Evolutionary conservation across 2,113 vertebrate species (phyloP).

Genomic region (Dasyurus viverrinus): DNA sequence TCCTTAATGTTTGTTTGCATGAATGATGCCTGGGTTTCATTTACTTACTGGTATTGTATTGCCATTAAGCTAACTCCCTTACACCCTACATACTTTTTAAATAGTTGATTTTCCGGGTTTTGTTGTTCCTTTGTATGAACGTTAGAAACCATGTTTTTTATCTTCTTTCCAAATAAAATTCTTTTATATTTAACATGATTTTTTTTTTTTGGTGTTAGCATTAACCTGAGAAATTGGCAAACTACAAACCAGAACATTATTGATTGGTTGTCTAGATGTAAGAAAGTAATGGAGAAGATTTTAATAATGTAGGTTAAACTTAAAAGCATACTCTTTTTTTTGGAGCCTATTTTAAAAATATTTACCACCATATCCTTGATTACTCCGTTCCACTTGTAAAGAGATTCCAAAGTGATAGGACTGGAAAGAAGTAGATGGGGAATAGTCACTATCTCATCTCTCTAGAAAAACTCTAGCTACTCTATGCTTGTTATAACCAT

Average conservation of each 20-base stretch:
- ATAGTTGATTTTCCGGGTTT: constrained; percentile 80
- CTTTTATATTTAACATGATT: constrained; percentile 67
- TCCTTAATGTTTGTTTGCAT: constrained; percentile 79
- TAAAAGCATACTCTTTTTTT: too few relatives aligned
- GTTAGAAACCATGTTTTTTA: constrained; percentile 66
- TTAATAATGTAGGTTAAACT: background rate
- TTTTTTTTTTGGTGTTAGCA: too few relatives aligned
- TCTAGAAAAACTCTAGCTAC: background rate
- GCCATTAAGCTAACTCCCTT: constrained; percentile 63
- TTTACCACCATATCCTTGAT: too few relatives aligned
- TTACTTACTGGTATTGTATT: constrained; percentile 65
- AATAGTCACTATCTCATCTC: too few relatives aligned
- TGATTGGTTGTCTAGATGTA: background rate
- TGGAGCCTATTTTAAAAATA: too few relatives aligned
- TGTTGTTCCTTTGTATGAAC: constrained; percentile 78
- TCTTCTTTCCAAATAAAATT: constrained; percentile 71
- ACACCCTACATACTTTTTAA: constrained; percentile 74
- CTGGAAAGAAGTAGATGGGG: too few relatives aligned
- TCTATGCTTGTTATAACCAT: background rate
- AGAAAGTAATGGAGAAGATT: background rate
- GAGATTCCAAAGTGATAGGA: background rate
- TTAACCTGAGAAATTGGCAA: background rate
- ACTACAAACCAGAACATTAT: background rate
- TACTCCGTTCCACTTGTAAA: background rate
- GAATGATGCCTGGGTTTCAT: constrained; percentile 76